phyloP scores from a whole-genome alignment of 2,797 vertebrate species.

The Hippopotamyrus pictus region DNA sequence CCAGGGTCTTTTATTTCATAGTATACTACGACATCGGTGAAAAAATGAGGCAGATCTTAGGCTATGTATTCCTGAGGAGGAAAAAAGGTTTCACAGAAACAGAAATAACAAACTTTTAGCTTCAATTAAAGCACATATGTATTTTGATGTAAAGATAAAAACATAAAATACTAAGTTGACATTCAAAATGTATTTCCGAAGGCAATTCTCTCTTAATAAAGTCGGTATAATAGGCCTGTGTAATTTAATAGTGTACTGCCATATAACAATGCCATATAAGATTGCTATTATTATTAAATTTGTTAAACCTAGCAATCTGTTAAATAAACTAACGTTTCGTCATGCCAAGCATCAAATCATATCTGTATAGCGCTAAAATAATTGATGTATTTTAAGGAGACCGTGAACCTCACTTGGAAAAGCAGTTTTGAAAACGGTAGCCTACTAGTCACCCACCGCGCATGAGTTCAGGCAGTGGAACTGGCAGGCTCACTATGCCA shows the following conservation, averaged over 20 bases:
- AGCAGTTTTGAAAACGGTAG: not conserved
- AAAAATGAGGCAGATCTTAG: not conserved
- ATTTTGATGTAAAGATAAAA: not conserved
- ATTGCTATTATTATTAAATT: not conserved
- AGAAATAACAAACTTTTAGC: not conserved
- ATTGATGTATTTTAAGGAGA: slow-evolving; percentile 44
- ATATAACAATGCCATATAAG: not conserved
- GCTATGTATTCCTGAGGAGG: not conserved
- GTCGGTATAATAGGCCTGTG: not conserved
- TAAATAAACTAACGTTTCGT: slow-evolving; percentile 8
- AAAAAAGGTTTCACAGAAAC: not conserved
- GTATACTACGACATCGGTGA: not conserved
- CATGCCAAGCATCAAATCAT: slow-evolving; percentile 33
- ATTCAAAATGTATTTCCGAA: not conserved
- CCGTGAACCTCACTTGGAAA: not conserved
- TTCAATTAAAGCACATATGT: not conserved
- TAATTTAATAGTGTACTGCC: not conserved
- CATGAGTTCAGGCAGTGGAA: slow-evolving; percentile 32
- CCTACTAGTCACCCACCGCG: slow-evolving; percentile 35
- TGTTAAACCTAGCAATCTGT: not conserved
- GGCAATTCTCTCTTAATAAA: not conserved
- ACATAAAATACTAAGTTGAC: not conserved
- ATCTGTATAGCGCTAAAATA: slow-evolving; percentile 45
- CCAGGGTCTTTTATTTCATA: not conserved
- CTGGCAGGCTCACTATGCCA: slow-evolving; percentile 39